Base-by-base conservation (phyloP, 2,113 vertebrate species). In the Triplophysa tibetana region DNA sequence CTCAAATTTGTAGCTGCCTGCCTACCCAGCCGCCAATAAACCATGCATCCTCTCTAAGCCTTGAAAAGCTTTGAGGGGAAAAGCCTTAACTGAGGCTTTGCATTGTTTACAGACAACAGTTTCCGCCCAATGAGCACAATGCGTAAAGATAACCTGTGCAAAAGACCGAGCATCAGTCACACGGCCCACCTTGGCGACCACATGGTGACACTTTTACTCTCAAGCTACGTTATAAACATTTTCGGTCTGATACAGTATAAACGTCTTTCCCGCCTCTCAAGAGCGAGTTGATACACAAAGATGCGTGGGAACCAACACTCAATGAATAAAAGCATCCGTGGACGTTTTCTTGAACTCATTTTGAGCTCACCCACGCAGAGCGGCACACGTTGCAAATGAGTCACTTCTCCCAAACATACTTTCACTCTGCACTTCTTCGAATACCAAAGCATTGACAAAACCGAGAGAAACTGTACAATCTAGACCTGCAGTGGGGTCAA, bases 301-400 rank as follows among this genome's bases (percentile, higher is more conserved):
- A 77, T 64, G 78, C 29, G 73, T 80, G 78, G 77, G 72, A 52
- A 63, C 43, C 4, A 50, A 29, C 66, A 74, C 52, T 70, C 66
- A 60, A 80, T 68, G 74, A 81, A 81, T 76, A 24, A 45, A 73
- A 54, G 77, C 13, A 17, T 65, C 65, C 38, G 72, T 62, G 68
- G 75, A 24, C 16, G 54, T 70, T 77, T 56, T 65, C 69, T 68
- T 69, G 75, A 78, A 74, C 50, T 73, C 41, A 62, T 84, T 77
- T 84, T 43, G 48, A 77, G 66, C 74, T 58, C 75, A 64, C 50
- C 70, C 78, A 81, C 62, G 41, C 70, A n/a, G 61, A 75, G 56
- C 65, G n/a, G 21, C 17, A 60, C 45, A 63, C 58, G 12, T 38
- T 45, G 26, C 24, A 24, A 70, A 75, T 70, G 60, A 83, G 73